Conservation (phyloP, 2,113 vertebrate species). For the Caretta caretta region DNA sequence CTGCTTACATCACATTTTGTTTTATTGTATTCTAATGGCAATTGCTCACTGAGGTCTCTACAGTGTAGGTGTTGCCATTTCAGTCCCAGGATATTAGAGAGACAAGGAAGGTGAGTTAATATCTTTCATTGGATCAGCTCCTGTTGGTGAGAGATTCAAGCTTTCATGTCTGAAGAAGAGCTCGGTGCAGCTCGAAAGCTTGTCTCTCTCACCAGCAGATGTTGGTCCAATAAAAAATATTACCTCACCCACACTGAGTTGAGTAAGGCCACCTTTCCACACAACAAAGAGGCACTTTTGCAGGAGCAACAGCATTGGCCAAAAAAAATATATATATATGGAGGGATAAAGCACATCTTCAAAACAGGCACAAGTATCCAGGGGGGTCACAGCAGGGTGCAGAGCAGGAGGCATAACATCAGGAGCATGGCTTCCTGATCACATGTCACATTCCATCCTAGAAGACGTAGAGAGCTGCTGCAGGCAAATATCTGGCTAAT, state of each 20-base stretch:
- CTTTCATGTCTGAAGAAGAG: background rate
- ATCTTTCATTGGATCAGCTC: background rate
- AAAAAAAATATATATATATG: background rate
- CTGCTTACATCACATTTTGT: background rate
- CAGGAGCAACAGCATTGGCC: background rate
- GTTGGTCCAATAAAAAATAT: background rate
- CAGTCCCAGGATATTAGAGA: background rate
- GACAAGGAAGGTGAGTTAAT: background rate
- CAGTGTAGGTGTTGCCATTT: background rate
- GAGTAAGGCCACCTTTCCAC: background rate
- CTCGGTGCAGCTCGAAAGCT: background rate
- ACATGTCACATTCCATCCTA: constrained; percentile 28
- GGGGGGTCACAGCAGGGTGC: background rate
- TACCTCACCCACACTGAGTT: background rate
- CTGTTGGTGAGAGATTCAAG: background rate
- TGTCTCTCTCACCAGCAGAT: background rate
- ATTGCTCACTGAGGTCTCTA: background rate
- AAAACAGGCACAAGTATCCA: background rate
- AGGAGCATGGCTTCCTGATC: background rate
- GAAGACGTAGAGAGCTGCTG: background rate
- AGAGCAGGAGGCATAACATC: constrained; percentile 20
- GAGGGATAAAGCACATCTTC: background rate
- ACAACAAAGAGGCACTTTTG: background rate
- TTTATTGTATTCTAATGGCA: background rate
- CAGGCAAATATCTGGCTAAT: background rate